Conservation (phyloP, 2,797 vertebrate genomes). For the Mormyrops boulengeri region DNA sequence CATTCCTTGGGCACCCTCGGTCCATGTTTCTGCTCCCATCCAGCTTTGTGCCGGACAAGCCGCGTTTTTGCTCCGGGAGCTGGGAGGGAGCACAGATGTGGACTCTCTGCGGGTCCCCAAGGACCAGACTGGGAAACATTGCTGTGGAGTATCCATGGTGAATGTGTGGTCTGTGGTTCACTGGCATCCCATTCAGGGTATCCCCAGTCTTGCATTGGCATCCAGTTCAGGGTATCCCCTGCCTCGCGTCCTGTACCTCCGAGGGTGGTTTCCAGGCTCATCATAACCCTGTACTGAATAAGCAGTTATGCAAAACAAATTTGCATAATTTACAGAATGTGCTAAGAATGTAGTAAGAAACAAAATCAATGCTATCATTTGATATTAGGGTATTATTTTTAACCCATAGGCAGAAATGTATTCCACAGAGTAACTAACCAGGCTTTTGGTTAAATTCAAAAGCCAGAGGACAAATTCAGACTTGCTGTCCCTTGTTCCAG, state of each 20-base stretch:
- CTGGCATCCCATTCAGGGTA: neutral
- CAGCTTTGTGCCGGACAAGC: neutral
- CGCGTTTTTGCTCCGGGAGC: neutral
- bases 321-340: neutral
- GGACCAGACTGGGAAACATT: neutral
- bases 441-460: neutral
- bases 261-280: neutral
- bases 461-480: neutral
- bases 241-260: neutral
- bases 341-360: neutral
- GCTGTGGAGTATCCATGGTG: neutral
- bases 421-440: neutral
- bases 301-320: neutral
- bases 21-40: neutral
- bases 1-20: neutral
- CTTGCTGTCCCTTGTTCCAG: neutral
- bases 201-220: neutral
- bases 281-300: neutral
- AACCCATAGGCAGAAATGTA: neutral
- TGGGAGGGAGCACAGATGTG: neutral
- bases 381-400: neutral
- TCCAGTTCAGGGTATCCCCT: neutral
- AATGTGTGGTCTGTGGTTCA: neutral
- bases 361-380: neutral
- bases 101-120: neutral